Conservation (phyloP, 2,888 invertebrate genomes). For the Tanypteryx hageni region DNA sequence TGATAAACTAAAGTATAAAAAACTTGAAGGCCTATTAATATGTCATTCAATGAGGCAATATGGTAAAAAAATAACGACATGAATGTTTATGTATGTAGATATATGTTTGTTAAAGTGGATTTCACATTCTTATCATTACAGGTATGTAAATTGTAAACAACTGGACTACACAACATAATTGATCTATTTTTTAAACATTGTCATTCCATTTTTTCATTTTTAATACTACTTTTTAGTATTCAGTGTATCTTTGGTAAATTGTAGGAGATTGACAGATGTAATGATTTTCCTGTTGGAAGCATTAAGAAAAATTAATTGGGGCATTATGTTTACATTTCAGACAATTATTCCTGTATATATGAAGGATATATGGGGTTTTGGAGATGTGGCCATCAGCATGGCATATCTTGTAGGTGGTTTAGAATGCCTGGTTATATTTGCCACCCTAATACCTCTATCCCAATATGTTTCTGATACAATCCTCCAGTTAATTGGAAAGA, state of each 20-base stretch:
- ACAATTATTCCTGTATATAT: conserved; percentile 74
- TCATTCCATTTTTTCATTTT: background rate
- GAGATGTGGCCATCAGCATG: conserved; percentile 74
- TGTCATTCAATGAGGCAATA: too few species aligned
- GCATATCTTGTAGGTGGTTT: conserved; percentile 74
- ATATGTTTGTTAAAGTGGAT: too few species aligned
- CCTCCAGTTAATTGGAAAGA: conserved; percentile 72
- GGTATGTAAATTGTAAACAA: too few species aligned
- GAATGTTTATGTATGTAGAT: too few species aligned
- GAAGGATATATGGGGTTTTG: conserved; percentile 72
- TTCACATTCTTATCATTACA: too few species aligned
- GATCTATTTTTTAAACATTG: too few species aligned
- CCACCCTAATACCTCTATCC: conserved; percentile 72
- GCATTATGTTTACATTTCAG: conserved; percentile 69
- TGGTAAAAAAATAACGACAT: too few species aligned
- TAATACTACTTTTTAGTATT: background rate
- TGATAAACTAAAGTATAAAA: too few species aligned
- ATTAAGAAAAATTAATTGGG: background rate
- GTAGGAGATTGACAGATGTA: background rate
- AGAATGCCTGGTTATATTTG: conserved; percentile 73
- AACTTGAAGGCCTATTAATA: too few species aligned
- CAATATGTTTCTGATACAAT: conserved; percentile 72
- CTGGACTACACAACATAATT: too few species aligned
- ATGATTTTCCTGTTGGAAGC: background rate
- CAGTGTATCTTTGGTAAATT: background rate